phyloP scores from a whole-genome alignment of 1,140 invertebrate genomes.

The Andrena cerasifolii region DNA sequence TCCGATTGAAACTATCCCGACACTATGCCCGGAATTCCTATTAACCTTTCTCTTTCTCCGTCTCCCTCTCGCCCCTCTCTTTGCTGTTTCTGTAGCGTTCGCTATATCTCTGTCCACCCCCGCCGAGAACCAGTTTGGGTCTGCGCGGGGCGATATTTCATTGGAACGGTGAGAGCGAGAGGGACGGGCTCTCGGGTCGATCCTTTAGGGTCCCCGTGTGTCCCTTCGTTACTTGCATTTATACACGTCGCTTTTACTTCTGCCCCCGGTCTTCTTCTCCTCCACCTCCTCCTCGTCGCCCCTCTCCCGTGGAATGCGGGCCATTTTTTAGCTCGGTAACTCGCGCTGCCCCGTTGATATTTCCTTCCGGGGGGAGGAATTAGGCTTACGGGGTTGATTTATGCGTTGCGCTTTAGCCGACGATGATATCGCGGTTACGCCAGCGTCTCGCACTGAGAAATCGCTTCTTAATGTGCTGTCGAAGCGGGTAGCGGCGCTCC shows the following conservation, averaged over 20 bases:
- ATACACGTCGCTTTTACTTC: conserved; percentile 28
- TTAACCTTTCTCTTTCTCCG: conserved; percentile 61
- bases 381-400: conserved; percentile 15
- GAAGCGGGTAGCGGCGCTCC: too few species aligned
- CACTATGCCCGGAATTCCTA: conserved; percentile 77
- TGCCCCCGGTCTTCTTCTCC: conserved; percentile 26
- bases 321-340: conserved; percentile 34
- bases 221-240: conserved; percentile 41
- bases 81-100: conserved; percentile 21
- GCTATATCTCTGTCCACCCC: conserved; percentile 40
- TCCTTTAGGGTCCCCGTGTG: conserved; percentile 7
- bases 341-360: conserved; percentile 2
- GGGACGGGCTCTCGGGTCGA: conserved; percentile 30
- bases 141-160: conserved; percentile 66
- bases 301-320: not conserved
- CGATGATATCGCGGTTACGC: conserved; percentile 30
- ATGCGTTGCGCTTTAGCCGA: conserved; percentile 12
- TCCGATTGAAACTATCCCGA: conserved; percentile 76
- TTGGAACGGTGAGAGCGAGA: conserved; percentile 48
- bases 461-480: conserved; percentile 27
- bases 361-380: conserved; percentile 35
- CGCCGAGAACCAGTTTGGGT: conserved; percentile 60
- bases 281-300: not conserved
- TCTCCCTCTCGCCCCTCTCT: not conserved
- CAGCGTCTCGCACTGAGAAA: not conserved